Percentiles rank a stretch among this genome's conserved stretches.
Conservation (phyloP, 2,888 invertebrate species). For the Agrilus cyanescens region DNA sequence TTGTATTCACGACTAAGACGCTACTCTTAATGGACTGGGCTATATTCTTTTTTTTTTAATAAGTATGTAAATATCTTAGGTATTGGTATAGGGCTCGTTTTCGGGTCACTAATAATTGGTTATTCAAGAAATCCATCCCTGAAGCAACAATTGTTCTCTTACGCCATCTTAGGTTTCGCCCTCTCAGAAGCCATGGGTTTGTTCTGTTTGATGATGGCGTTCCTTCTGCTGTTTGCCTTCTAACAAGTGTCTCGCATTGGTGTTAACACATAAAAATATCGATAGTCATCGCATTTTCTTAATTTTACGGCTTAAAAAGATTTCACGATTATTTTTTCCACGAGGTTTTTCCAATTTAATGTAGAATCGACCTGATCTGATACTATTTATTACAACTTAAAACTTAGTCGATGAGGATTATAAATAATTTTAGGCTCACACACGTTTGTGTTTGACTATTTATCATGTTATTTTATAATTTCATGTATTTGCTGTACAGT, state of each 20-base stretch:
- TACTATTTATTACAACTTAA: background rate
- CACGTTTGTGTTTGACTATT: no score
- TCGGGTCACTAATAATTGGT: constrained; percentile 92
- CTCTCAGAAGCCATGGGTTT: constrained; percentile 98
- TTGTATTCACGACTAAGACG: no score
- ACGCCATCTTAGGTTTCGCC: constrained; percentile 96
- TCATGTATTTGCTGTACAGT: no score
- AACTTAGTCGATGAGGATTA: no score
- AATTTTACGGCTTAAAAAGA: no score
- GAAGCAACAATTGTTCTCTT: constrained; percentile 96
- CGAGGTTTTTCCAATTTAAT: background rate
- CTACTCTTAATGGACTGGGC: no score
- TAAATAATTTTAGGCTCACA: no score
- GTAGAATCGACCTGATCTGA: background rate
- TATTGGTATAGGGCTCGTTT: constrained; percentile 94
- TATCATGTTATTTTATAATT: no score
- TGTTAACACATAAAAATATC: background rate
- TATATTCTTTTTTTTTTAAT: background rate
- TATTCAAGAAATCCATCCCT: constrained; percentile 94
- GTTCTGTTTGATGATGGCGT: constrained; percentile 98
- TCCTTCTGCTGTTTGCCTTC: constrained; percentile 91
- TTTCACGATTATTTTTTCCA: background rate
- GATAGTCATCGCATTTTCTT: no score
- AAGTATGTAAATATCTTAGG: constrained; percentile 44
- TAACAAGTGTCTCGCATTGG: constrained; percentile 37